Evolutionary conservation across 1,140 invertebrate species (phyloP).

Genomic region (Coptotermes formosanus): DNA sequence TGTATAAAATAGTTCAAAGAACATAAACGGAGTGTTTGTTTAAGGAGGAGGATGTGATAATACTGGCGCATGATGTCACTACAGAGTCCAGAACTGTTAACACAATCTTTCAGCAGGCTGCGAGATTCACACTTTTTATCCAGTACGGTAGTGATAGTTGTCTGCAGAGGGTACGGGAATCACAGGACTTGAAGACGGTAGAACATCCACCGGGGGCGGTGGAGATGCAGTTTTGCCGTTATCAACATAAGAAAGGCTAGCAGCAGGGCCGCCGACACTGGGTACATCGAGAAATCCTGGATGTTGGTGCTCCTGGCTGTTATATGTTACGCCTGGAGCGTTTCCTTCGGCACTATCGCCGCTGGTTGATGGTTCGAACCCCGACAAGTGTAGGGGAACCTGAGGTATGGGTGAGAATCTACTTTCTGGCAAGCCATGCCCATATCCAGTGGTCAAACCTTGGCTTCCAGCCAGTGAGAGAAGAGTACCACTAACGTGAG

Average conservation of each 20-base stretch:
- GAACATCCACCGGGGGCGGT: neutral
- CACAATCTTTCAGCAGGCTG: too few relatives aligned
- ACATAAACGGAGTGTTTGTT: too few relatives aligned
- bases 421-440: neutral
- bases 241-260: neutral
- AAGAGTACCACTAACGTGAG: neutral
- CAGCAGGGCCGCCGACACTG: too few relatives aligned
- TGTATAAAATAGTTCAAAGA: too few relatives aligned
- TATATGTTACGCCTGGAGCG: neutral
- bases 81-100: too few relatives aligned
- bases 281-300: neutral
- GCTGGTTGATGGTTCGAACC: neutral
- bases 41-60: too few relatives aligned
- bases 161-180: neutral
- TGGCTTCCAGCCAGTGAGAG: neutral
- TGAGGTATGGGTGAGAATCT: neutral
- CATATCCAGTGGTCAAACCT: neutral
- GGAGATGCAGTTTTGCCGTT: neutral
- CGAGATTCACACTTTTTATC: neutral
- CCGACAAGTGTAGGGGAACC: neutral
- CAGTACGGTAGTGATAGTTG: neutral
- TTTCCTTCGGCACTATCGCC: neutral
- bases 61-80: too few relatives aligned
- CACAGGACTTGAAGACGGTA: neutral
- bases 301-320: neutral